Percentiles rank a stretch among this genome's conserved stretches.
phyloP scores from a whole-genome alignment of 1,140 invertebrate genomes.

The Listronotus oregonensis region DNA sequence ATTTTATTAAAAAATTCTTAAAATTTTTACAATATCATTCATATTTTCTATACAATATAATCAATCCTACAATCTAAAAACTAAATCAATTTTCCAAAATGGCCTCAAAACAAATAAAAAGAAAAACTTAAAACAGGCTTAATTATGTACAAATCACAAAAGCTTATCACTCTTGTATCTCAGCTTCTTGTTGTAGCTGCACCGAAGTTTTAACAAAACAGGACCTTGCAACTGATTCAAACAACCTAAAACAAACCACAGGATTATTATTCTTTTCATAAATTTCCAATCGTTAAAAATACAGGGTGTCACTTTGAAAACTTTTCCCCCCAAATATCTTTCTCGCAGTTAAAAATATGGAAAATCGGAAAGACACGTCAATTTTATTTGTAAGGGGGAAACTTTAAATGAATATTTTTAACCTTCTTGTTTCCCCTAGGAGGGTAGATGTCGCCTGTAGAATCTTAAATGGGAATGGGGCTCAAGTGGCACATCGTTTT shows the following conservation, averaged over 20 bases:
- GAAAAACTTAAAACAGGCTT: not conserved
- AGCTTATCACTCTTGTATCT: slow-evolving; percentile 64
- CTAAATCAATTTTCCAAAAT: slow-evolving; percentile 6
- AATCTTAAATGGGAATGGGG: too few relatives aligned
- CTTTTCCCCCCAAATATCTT: too few relatives aligned
- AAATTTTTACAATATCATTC: slow-evolving; percentile 15
- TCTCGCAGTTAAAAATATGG: too few relatives aligned
- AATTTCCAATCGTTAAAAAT: too few relatives aligned
- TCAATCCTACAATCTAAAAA: slow-evolving; percentile 19
- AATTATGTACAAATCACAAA: not conserved
- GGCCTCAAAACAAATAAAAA: slow-evolving; percentile 1
- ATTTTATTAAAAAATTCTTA: slow-evolving; percentile 14
- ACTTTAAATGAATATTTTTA: too few relatives aligned
- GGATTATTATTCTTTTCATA: too few relatives aligned
- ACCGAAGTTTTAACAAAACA: slow-evolving; percentile 83
- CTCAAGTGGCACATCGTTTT: too few relatives aligned
- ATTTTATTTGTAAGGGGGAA: too few relatives aligned
- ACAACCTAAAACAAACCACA: slow-evolving; percentile 72
- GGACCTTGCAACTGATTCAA: slow-evolving; percentile 91
- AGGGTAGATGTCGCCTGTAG: too few relatives aligned
- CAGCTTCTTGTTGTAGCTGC: slow-evolving; percentile 60
- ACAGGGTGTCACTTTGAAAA: too few relatives aligned
- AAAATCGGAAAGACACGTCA: too few relatives aligned
- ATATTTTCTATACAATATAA: slow-evolving; percentile 1
- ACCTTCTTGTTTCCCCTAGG: too few relatives aligned